Percentiles rank a stretch among this genome's conserved stretches.
Evolutionary conservation across 2,797 vertebrate species (phyloP).

Genomic region (Antrozous pallidus): DNA sequence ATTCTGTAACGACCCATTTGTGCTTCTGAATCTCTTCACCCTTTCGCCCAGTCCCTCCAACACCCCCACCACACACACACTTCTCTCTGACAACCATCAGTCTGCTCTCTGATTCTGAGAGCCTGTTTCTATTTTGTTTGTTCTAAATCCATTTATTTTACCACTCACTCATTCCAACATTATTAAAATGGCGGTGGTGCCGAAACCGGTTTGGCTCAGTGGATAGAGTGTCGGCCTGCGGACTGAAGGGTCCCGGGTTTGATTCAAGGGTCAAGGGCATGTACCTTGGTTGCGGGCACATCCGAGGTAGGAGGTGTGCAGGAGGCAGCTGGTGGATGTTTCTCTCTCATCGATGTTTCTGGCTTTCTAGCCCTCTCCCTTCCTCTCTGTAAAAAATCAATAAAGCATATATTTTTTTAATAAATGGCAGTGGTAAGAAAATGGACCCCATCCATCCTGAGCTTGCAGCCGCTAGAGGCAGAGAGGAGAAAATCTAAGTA

Average conservation of each 20-base stretch:
- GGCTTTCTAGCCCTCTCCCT: no score
- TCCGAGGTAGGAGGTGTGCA: no score
- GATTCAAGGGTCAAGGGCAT: no score
- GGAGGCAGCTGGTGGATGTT: no score
- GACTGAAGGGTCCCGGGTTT: no score
- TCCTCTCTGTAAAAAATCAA: no score
- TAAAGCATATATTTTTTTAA: no score
- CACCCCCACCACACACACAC: no score
- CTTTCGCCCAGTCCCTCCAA: neutral
- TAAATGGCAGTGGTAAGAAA: neutral
- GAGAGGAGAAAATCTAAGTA: neutral
- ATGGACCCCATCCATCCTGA: neutral
- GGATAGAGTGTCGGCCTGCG: no score
- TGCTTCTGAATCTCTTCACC: neutral
- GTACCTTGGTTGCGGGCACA: no score
- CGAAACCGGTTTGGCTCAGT: no score
- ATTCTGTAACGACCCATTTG: neutral
- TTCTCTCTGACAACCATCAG: neutral
- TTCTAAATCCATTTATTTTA: neutral
- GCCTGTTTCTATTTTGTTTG: neutral
- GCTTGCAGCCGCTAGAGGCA: neutral
- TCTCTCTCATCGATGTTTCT: no score
- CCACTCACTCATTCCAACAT: neutral
- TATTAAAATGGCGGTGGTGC: neutral
- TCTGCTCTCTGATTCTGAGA: neutral